phyloP scores from a whole-genome alignment of 2,797 vertebrate genomes.

The Nannoperca obscura region DNA sequence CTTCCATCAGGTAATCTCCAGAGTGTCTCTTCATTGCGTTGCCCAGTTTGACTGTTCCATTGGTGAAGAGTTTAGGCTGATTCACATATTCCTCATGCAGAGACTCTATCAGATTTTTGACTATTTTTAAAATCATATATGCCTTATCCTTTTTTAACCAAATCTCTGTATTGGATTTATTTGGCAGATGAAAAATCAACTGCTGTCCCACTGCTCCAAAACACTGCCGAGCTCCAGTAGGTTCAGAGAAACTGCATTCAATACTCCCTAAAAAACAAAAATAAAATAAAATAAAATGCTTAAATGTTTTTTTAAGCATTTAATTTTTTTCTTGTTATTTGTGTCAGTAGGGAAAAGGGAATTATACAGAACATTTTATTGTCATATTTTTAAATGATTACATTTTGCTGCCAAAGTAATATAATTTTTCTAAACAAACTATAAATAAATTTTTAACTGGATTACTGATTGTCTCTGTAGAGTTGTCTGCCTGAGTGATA shows the following conservation, averaged over 20 bases:
- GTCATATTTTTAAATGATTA: not conserved
- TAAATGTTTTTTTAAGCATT: too few species aligned
- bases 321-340: too few species aligned
- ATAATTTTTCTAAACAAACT: too few species aligned
- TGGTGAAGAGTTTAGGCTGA: not conserved
- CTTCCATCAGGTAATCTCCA: slow-evolving; percentile 32
- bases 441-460: too few species aligned
- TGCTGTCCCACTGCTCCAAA: slow-evolving; percentile 25
- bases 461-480: not conserved
- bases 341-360: not conserved
- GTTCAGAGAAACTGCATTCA: slow-evolving; percentile 28
- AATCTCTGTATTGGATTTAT: not conserved
- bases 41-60: slow-evolving; percentile 14
- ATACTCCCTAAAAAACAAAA: slow-evolving; percentile 9
- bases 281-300: rapidly evolving
- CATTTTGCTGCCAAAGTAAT: not conserved
- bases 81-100: rapidly evolving
- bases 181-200: slow-evolving; percentile 20
- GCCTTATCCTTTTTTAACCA: not conserved
- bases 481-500: not conserved
- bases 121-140: rapidly evolving
- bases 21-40: slow-evolving; percentile 19
- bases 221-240: not conserved
- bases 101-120: rapidly evolving
- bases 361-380: not conserved